Evolutionary conservation across 2,797 vertebrate species (phyloP), one percentile per base, ranked within the genome.

Genomic region (Liasis olivaceus): DNA sequence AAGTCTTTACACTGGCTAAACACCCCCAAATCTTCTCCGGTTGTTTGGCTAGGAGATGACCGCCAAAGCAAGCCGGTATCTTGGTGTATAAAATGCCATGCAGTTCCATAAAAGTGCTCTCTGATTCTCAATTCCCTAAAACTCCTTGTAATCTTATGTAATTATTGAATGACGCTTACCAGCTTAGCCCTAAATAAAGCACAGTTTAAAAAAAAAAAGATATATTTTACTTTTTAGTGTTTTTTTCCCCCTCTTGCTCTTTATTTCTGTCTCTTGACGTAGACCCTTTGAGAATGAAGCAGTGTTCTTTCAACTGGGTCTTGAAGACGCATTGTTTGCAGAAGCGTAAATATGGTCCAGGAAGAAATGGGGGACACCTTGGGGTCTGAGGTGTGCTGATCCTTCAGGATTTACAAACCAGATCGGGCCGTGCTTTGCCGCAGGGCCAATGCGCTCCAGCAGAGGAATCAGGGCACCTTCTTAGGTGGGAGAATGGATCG

Each of bases 111-210:
- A 97, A 98, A 98, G 98, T 98, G 98, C 98, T 99, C 98, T 97
- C 98, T 98, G 98, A 98, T 98, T 98, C 98, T 98, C 98, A 98
- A 98, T 98, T 98, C 99, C 98, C 98, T 98, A 98, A 98, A 98
- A 98, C 98, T 99, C 98, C 98, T 99, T 99, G 98, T 98, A 99
- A 99, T 98, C 99, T 98, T 99, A 98, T 99, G 99, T 99, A 99
- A 99, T 98, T 99, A 99, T 99, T 99, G 99, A 99, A 99, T 99
- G 99, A 99, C 98, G 99, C 99, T 99, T 99, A 99, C 99, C 99
- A 98, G 99, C 99, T 99, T 99, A 99, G 99, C 99, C 99, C 99
- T 99, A 99, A 98, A 99, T 99, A 99, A 99, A 99, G 99, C 99
- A 99, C 99, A 99, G 99, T 99, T 99, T 99, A 99, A 99, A 98